phyloP scores from a whole-genome alignment of 2,888 invertebrate genomes.

The Meganola albula region DNA sequence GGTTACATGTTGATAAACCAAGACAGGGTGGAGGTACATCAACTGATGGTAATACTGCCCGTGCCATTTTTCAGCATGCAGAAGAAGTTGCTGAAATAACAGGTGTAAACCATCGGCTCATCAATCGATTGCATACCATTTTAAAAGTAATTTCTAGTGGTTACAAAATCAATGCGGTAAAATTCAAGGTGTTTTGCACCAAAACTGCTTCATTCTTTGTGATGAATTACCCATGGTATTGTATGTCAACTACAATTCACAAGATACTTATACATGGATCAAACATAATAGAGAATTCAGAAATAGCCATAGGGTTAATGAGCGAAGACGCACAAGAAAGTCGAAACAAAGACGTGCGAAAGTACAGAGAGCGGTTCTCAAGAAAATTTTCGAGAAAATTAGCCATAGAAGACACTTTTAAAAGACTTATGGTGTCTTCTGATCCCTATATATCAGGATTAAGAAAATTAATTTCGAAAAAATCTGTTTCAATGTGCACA shows the following conservation, averaged over 20 bases:
- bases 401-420: slow-evolving; percentile 3
- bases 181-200: slow-evolving; percentile 1
- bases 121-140: slow-evolving; percentile 7
- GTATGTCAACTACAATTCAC: slow-evolving; percentile 5
- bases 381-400: slow-evolving; percentile 8
- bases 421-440: slow-evolving; percentile 5
- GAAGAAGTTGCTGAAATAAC: slow-evolving; percentile 10
- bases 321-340: slow-evolving; percentile 10
- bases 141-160: slow-evolving; percentile 6
- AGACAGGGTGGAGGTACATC: slow-evolving; percentile 8
- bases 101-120: slow-evolving; percentile 6
- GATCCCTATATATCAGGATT: slow-evolving; percentile 5
- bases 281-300: slow-evolving; percentile 1
- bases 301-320: slow-evolving; percentile 7
- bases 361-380: slow-evolving; percentile 6
- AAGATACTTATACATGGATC: slow-evolving; percentile 7
- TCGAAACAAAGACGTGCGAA: slow-evolving; percentile 6
- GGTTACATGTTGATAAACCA: slow-evolving; percentile 12
- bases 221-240: slow-evolving; percentile 5
- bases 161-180: neutral
- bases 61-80: slow-evolving; percentile 9
- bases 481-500: neutral
- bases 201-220: slow-evolving; percentile 1
- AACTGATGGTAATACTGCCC: slow-evolving; percentile 8
- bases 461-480: slow-evolving; percentile 1